These are phyloP conservation scores for Choloepus hoffmanni DNA, from an alignment of 2,113 vertebrate genomes.

Conservation along the genomic window DNA sequence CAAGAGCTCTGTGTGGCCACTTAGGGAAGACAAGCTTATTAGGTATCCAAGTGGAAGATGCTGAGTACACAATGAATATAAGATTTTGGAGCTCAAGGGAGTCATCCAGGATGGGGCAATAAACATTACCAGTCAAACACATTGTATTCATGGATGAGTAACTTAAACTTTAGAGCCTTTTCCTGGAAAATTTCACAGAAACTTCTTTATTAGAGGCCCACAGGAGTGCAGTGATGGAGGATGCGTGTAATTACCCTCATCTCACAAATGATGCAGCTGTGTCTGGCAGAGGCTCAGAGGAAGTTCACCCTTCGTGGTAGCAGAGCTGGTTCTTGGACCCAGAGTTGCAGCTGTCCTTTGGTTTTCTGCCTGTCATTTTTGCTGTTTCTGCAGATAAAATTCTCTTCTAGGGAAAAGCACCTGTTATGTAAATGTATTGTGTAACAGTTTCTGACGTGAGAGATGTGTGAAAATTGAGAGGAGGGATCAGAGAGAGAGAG, in stretches of 20 bases:
- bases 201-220: neutral
- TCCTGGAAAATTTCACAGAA: neutral
- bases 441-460: too few relatives aligned
- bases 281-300: too few relatives aligned
- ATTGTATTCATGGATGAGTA: neutral
- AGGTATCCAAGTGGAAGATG: neutral
- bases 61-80: neutral
- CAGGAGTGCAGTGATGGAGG: neutral
- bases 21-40: neutral
- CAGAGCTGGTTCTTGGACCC: neutral
- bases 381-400: neutral
- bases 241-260: neutral
- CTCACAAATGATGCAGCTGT: too few relatives aligned
- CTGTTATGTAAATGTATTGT: neutral
- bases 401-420: neutral
- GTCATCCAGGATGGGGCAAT: neutral
- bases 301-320: neutral
- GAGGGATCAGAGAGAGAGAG: neutral
- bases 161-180: neutral
- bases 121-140: neutral
- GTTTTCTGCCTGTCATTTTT: neutral
- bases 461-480: neutral
- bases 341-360: neutral
- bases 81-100: neutral
- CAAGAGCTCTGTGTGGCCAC: neutral